Evolutionary conservation across 2,113 vertebrate genomes (phyloP).

Genomic region (Sakesphorus luctuosus): DNA sequence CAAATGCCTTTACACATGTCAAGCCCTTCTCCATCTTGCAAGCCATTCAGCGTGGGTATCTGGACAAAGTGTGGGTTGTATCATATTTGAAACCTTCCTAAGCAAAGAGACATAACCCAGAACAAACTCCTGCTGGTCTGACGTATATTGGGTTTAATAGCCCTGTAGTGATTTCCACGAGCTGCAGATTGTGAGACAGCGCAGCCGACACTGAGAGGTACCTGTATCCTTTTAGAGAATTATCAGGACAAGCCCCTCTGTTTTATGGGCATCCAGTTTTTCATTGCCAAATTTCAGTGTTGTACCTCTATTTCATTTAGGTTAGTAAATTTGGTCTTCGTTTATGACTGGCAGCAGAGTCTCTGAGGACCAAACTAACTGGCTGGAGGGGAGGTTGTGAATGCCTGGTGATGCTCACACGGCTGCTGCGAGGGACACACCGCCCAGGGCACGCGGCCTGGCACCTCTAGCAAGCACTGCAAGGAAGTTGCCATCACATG

Average conservation of each 20-base stretch:
- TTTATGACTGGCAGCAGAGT: background rate
- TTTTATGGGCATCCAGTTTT: background rate
- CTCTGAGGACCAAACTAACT: background rate
- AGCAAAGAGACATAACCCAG: slow-evolving; percentile 2
- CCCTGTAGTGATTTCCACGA: fast-evolving
- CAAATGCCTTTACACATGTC: background rate
- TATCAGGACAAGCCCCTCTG: background rate
- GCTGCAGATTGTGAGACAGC: fast-evolving
- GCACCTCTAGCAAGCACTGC: background rate
- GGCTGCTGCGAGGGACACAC: background rate
- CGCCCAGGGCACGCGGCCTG: background rate
- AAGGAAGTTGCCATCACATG: background rate
- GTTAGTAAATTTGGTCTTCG: background rate
- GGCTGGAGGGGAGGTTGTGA: background rate
- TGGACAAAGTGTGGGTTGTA: background rate
- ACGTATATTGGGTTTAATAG: background rate
- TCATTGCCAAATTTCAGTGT: background rate
- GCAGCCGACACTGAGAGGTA: background rate
- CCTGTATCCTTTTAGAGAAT: background rate
- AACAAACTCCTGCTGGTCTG: background rate
- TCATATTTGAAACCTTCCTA: background rate
- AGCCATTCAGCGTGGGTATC: background rate
- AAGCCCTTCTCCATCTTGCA: background rate
- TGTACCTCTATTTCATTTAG: background rate
- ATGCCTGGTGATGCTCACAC: background rate